phyloP scores from a whole-genome alignment of 2,113 vertebrate species.

The Hemicordylus capensis region DNA sequence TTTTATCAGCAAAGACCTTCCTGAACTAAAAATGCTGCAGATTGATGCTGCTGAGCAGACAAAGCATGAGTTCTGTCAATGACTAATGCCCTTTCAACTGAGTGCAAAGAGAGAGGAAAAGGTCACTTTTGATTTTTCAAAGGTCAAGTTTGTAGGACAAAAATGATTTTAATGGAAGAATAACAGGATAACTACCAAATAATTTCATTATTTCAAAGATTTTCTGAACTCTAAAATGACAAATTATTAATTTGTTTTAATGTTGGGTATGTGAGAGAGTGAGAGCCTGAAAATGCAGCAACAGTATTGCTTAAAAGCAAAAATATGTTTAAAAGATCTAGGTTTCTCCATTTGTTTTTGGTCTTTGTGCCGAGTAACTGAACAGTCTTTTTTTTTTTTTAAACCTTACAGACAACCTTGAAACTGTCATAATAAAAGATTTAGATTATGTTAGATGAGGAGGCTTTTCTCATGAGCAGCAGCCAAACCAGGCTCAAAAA shows the following conservation, averaged over 20 bases:
- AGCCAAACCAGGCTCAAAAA: too few species aligned
- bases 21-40: neutral
- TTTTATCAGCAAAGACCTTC: neutral
- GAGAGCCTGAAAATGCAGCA: neutral
- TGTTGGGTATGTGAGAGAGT: neutral
- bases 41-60: neutral
- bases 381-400: too few species aligned
- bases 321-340: neutral
- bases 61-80: neutral
- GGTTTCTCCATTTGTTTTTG: too few species aligned
- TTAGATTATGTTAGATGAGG: neutral
- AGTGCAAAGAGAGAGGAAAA: slow-evolving; percentile 10
- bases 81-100: neutral
- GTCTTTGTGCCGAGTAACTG: neutral
- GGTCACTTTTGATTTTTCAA: neutral
- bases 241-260: neutral
- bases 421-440: neutral
- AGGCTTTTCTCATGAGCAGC: too few species aligned
- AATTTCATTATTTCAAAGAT: neutral
- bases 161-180: neutral
- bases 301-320: neutral
- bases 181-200: neutral
- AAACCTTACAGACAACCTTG: neutral
- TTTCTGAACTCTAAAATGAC: neutral
- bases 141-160: neutral